A percentile compares a stretch with the other conserved stretches of the same genome.
Evolutionary conservation across 2,888 invertebrate species (phyloP).

Genomic region (Macaria notata): DNA sequence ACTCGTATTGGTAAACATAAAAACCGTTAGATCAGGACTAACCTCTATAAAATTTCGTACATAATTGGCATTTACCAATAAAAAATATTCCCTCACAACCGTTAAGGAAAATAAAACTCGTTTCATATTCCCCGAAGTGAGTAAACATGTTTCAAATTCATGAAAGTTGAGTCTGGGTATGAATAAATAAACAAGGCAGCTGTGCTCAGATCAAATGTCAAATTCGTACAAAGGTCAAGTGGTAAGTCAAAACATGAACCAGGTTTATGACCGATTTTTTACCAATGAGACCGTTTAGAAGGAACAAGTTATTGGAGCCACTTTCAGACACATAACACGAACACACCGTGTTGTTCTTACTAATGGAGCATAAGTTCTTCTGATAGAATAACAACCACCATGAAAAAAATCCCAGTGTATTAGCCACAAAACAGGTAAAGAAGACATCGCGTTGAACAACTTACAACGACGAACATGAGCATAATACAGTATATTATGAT

Average conservation of each 20-base stretch:
- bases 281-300: conserved; percentile 49
- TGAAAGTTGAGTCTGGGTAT: conserved; percentile 11
- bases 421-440: no score
- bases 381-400: conserved; percentile 40
- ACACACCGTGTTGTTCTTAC: conserved; percentile 31
- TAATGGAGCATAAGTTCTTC: conserved; percentile 41
- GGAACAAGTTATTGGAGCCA: conserved; percentile 63
- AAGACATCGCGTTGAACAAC: no score
- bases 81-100: conserved; percentile 4
- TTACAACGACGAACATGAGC: no score
- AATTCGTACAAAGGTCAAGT: conserved; percentile 55
- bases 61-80: conserved; percentile 7
- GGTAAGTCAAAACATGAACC: conserved; percentile 53
- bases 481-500: no score
- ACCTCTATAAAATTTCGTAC: conserved; percentile 18
- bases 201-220: conserved; percentile 55
- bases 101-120: conserved; percentile 12
- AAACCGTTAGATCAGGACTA: background rate
- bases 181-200: conserved; percentile 38
- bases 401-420: no score
- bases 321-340: conserved; percentile 36
- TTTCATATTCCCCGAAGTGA: conserved; percentile 6
- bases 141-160: conserved; percentile 14
- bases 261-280: conserved; percentile 62
- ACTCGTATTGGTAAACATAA: conserved; percentile 6